A percentile compares a stretch with the other conserved stretches of the same genome.
These are phyloP conservation scores for Oncorhynchus tshawytscha DNA, from an alignment of 2,113 vertebrate genomes.

Conservation along the genomic window DNA sequence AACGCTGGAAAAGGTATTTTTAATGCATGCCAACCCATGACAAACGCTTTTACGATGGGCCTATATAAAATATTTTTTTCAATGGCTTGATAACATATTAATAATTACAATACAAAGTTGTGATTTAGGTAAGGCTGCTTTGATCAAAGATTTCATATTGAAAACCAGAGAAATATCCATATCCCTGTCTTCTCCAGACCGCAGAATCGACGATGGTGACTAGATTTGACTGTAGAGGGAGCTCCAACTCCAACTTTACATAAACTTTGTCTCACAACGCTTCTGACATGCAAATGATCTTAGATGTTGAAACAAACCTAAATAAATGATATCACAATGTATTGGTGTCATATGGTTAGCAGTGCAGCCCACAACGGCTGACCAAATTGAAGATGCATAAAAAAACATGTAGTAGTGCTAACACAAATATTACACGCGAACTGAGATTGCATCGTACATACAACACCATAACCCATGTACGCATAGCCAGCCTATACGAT, in stretches of 20 bases:
- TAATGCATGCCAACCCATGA: no score
- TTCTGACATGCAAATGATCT: constrained; percentile 69
- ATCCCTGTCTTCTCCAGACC: not conserved
- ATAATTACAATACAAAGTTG: not conserved
- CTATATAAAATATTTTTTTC: not conserved
- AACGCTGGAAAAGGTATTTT: no score
- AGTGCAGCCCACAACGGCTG: constrained; percentile 57
- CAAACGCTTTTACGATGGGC: no score
- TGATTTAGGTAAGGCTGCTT: not conserved
- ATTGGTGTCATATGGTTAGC: constrained; percentile 69
- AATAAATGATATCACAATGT: constrained; percentile 63
- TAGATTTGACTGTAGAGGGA: constrained; percentile 85
- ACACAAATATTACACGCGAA: constrained; percentile 60
- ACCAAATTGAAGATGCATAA: constrained; percentile 37
- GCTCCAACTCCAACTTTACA: constrained; percentile 85
- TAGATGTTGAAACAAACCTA: constrained; percentile 65
- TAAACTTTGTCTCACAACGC: constrained; percentile 69
- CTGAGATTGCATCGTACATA: constrained; percentile 17
- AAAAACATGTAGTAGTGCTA: constrained; percentile 13
- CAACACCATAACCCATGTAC: constrained; percentile 45
- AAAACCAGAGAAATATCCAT: not conserved
- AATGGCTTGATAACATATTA: not conserved
- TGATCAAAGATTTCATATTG: no score
- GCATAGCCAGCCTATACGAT: constrained; percentile 34
- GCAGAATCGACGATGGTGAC: constrained; percentile 10